Evolutionary conservation across 2,888 invertebrate genomes (phyloP).

Genomic region (Tetheella fluctuosa): DNA sequence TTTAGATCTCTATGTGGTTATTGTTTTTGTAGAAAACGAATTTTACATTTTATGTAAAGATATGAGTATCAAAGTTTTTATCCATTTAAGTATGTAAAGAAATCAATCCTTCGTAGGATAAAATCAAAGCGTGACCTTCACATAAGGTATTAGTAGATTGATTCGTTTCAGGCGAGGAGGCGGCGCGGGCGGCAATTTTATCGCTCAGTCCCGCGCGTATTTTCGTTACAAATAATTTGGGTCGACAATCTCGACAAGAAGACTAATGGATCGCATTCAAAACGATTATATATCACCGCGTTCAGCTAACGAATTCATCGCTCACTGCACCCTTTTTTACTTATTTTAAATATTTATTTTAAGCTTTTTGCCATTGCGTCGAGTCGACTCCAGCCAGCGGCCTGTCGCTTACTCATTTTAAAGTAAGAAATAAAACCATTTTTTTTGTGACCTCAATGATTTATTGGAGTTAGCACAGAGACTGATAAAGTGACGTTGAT

Average conservation of each 20-base stretch:
- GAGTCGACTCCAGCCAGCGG: conserved; percentile 3
- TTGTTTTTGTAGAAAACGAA: not conserved
- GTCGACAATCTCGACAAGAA: conserved; percentile 53
- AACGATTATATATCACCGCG: conserved; percentile 56
- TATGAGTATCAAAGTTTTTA: no score
- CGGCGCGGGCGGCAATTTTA: not conserved
- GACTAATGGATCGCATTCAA: conserved; percentile 60
- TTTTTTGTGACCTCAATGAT: conserved; percentile 11
- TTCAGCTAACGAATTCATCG: conserved; percentile 53
- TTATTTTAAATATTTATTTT: conserved; percentile 41
- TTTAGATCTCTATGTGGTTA: not conserved
- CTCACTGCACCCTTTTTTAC: conserved; percentile 48
- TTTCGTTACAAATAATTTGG: conserved; percentile 55
- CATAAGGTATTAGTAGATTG: conserved; percentile 1
- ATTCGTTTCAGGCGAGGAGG: not conserved
- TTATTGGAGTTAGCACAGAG: conserved; percentile 7
- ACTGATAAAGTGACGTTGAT: conserved; percentile 8
- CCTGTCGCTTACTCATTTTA: conserved; percentile 11
- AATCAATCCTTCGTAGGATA: not conserved
- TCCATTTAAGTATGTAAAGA: no score
- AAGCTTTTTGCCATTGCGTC: conserved; percentile 27
- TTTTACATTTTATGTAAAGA: no score
- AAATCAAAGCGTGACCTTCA: not conserved
- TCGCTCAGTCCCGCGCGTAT: conserved; percentile 30
- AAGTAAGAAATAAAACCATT: conserved; percentile 3